phyloP scores from a whole-genome alignment of 2,113 vertebrate species.

The Addax nasomaculatus region DNA sequence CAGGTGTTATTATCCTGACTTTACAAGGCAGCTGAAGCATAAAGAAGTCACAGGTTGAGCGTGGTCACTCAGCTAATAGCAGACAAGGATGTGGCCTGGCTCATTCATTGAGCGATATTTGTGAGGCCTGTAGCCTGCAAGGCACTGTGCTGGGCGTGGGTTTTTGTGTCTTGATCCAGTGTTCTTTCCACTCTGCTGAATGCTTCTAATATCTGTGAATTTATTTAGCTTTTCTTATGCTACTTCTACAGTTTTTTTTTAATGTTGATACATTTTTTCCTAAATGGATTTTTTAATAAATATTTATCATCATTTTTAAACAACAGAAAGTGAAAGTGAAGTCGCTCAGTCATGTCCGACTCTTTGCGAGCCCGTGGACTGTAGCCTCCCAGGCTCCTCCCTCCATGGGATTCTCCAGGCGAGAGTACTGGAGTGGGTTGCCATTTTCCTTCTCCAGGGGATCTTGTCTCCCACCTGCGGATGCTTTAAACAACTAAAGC shows the following conservation, averaged over 20 bases:
- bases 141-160: not conserved
- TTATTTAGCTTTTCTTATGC: not conserved
- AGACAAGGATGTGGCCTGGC: not conserved
- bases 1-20: not conserved
- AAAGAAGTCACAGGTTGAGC: not conserved
- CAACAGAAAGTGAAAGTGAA: not conserved
- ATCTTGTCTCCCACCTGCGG: too few relatives aligned
- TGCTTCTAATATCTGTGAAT: not conserved
- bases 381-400: too few relatives aligned
- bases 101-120: not conserved
- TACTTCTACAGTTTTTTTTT: not conserved
- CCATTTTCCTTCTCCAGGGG: too few relatives aligned
- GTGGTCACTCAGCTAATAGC: not conserved
- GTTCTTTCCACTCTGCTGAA: not conserved
- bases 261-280: not conserved
- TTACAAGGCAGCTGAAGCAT: not conserved
- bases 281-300: not conserved
- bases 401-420: too few relatives aligned
- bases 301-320: not conserved
- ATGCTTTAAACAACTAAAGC: not conserved
- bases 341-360: too few relatives aligned
- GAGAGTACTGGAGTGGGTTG: too few relatives aligned
- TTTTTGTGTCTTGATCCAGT: not conserved
- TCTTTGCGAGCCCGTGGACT: too few relatives aligned
- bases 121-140: not conserved